Evolutionary conservation across 2,113 vertebrate genomes (phyloP), one percentile per base, ranked within the genome.

Genomic region (Chroicocephalus ridibundus): DNA sequence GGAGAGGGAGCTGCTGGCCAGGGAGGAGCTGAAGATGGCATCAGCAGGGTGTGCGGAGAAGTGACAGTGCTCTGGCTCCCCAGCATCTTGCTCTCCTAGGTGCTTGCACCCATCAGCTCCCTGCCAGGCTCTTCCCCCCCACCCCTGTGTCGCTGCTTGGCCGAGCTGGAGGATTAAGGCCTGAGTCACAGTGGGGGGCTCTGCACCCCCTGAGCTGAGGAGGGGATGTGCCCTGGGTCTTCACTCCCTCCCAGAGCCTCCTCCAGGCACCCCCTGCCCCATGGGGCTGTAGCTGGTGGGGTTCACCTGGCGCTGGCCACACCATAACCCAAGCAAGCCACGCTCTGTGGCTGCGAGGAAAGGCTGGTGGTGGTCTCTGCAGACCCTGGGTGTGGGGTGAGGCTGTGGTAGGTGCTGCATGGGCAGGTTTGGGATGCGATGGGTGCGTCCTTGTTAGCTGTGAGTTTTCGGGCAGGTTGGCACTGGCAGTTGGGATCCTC

Each of bases 21-120:
- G 22, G 19, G 36, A n/a, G 36, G 65, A 57, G 49, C 44, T 15
- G 38, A 57, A 17, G 71, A 10, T 40, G 55, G n/a, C 62, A 13
- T 9, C 1, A 15, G 13, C 1, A 0, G 61, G 11, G 3, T 3
- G 10, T 26, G 14, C 8, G 9, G 34, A 40, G 54, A 14, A 21
- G 32, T 18, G 49, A 25, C 6, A 20, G 14, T 4, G 3, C 16
- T 86, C n/a, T 18, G 16, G n/a, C 52, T 54, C 25, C 4, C 20
- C 40, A 1, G 4, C 3, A 19, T 71, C 49, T 26, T 2, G 4
- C 49, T 52, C 26, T 55, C 47, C 46, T 15, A 26, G 15, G 15
- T 34, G 13, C 83, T 68, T 49, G 26, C 49, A 46, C 26, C 46
- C 1, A 1, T 66, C 15, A 15, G 46, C 21, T 82, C 20, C 19